Percentiles rank a stretch among this genome's conserved stretches.
Evolutionary conservation across 2,888 invertebrate genomes (phyloP).

Genomic region (Ichneumoninae sp.): DNA sequence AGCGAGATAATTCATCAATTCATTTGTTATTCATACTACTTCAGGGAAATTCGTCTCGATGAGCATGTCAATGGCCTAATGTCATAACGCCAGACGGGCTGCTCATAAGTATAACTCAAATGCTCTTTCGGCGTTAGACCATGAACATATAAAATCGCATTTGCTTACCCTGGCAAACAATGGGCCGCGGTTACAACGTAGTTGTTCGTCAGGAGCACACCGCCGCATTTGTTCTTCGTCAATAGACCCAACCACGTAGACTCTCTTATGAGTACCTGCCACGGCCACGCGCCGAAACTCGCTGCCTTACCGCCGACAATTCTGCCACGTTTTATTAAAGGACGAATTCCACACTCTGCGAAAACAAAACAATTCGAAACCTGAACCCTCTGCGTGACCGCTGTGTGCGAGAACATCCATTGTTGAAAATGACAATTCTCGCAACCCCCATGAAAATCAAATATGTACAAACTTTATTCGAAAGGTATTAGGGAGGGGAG

Average conservation of each 20-base stretch:
- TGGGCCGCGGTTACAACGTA: slow-evolving; percentile 97
- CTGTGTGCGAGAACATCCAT: no score
- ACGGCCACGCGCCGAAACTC: slow-evolving; percentile 95
- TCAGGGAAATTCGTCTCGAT: not conserved
- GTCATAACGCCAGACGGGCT: not conserved
- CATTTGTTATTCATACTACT: not conserved
- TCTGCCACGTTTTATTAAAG: slow-evolving; percentile 91
- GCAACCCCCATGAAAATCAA: no score
- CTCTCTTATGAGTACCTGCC: slow-evolving; percentile 96
- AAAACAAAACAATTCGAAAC: not conserved
- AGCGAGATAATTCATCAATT: not conserved
- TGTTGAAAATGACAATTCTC: no score
- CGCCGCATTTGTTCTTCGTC: slow-evolving; percentile 97
- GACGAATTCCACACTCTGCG: slow-evolving; percentile 94
- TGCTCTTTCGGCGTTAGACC: no score
- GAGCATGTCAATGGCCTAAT: not conserved
- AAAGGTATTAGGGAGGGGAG: no score
- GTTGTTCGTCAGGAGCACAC: slow-evolving; percentile 94
- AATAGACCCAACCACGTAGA: slow-evolving; percentile 97
- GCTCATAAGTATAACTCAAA: not conserved
- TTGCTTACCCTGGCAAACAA: slow-evolving; percentile 94
- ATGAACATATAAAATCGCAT: not conserved
- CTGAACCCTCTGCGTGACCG: not conserved
- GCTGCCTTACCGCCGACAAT: slow-evolving; percentile 96
- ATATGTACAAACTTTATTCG: no score